These are phyloP conservation scores for Caenorhabditis briggsae DNA, from an alignment of 1,140 invertebrate genomes.

Conservation along the genomic window DNA sequence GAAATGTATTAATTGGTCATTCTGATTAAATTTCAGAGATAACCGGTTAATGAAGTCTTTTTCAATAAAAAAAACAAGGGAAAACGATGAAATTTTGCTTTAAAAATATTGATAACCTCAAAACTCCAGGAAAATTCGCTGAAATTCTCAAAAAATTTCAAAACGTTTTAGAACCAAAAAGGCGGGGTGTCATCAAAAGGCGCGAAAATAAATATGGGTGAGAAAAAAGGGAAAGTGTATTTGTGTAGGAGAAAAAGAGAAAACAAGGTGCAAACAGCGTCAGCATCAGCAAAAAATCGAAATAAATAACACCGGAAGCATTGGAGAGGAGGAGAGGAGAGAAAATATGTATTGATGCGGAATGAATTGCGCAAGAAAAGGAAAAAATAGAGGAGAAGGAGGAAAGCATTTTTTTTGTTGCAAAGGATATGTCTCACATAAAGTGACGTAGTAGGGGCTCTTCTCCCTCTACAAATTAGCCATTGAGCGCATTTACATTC, in stretches of 20 bases:
- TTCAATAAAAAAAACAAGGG: too few species aligned
- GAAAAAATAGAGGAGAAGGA: not conserved
- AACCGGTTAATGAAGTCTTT: too few species aligned
- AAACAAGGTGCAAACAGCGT: conserved; percentile 13
- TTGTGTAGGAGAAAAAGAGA: not conserved
- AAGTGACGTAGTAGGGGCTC: too few species aligned
- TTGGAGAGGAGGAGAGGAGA: not conserved
- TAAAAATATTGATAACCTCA: too few species aligned
- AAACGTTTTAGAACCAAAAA: too few species aligned
- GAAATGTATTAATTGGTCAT: too few species aligned
- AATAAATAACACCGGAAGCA: not conserved
- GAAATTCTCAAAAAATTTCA: too few species aligned
- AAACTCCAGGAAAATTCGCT: too few species aligned
- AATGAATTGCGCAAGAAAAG: conserved; percentile 14
- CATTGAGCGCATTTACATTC: too few species aligned
- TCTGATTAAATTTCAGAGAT: too few species aligned
- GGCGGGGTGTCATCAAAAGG: not conserved
- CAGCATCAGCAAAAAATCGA: not conserved
- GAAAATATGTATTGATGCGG: conserved; percentile 3
- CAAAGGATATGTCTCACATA: not conserved
- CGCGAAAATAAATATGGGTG: not conserved
- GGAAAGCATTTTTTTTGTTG: not conserved
- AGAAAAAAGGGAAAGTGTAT: conserved; percentile 32
- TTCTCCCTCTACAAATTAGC: too few species aligned
- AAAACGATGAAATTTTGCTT: too few species aligned